Conservation (phyloP, 1,140 invertebrate species). For the Ostrea edulis region DNA sequence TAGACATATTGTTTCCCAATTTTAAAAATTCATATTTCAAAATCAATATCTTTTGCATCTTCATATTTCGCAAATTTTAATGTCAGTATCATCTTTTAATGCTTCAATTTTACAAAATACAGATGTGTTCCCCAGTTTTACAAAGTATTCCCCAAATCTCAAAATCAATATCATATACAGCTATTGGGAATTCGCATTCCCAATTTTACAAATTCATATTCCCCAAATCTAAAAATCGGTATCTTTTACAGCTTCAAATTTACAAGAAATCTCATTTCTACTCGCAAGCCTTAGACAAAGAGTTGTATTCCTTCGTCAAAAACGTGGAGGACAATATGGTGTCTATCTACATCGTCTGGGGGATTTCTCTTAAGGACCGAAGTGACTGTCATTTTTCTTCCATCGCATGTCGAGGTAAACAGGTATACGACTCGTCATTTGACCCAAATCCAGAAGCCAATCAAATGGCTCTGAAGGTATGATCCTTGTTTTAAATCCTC, state of each 20-base stretch:
- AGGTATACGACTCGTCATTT: constrained; percentile 65
- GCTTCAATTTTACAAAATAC: too few species aligned
- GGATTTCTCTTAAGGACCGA: constrained; percentile 65
- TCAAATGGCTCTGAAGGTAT: constrained; percentile 63
- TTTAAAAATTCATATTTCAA: too few species aligned
- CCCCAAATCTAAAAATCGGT: not conserved
- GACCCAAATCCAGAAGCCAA: constrained; percentile 62
- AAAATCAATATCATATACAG: too few species aligned
- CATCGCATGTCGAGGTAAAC: constrained; percentile 62
- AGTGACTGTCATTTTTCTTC: constrained; percentile 62
- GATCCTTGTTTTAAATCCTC: too few species aligned
- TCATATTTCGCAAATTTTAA: too few species aligned
- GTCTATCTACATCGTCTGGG: constrained; percentile 64
- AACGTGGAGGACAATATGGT: constrained; percentile 54
- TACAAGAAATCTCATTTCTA: constrained; percentile 58
- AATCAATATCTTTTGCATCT: too few species aligned
- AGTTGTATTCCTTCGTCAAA: constrained; percentile 52
- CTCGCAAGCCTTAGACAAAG: constrained; percentile 40
- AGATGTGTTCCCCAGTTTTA: too few species aligned
- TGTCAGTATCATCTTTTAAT: too few species aligned
- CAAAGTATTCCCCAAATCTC: too few species aligned
- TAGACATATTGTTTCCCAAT: too few species aligned
- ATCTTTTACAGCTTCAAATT: constrained; percentile 56
- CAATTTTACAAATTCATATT: too few species aligned
- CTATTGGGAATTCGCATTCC: too few species aligned